Evolutionary conservation across 2,113 vertebrate species (phyloP).

Genomic region (Cariama cristata): DNA sequence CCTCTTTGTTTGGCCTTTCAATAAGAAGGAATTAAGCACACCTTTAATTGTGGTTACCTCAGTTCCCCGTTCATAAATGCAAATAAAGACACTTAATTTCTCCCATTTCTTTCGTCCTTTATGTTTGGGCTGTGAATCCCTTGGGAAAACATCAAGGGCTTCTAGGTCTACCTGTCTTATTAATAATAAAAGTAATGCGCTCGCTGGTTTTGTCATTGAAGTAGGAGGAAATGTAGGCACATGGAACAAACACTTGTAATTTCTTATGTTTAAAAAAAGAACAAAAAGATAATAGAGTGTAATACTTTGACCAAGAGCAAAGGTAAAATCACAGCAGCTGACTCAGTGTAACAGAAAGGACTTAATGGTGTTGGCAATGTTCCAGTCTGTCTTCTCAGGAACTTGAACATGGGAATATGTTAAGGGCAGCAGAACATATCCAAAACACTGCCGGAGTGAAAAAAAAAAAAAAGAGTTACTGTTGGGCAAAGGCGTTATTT

Average conservation of each 20-base stretch:
- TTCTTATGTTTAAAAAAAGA: constrained; percentile 16
- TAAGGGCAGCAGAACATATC: background rate
- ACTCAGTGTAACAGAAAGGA: constrained; percentile 40
- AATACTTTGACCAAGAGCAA: constrained; percentile 41
- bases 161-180: background rate
- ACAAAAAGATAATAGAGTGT: background rate
- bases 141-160: background rate
- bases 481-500: background rate
- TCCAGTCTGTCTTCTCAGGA: background rate
- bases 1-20: background rate
- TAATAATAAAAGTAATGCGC: background rate
- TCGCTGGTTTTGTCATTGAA: constrained; percentile 10
- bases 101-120: background rate
- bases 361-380: background rate
- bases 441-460: background rate
- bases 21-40: background rate
- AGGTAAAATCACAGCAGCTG: constrained; percentile 58
- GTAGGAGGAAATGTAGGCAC: constrained; percentile 15
- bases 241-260: background rate
- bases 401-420: background rate
- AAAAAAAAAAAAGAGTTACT: background rate
- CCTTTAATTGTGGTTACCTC: background rate
- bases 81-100: constrained; percentile 16
- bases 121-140: background rate
- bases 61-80: background rate